Evolutionary conservation across 2,797 vertebrate species (phyloP).

Genomic region (Heliangelus exortis): DNA sequence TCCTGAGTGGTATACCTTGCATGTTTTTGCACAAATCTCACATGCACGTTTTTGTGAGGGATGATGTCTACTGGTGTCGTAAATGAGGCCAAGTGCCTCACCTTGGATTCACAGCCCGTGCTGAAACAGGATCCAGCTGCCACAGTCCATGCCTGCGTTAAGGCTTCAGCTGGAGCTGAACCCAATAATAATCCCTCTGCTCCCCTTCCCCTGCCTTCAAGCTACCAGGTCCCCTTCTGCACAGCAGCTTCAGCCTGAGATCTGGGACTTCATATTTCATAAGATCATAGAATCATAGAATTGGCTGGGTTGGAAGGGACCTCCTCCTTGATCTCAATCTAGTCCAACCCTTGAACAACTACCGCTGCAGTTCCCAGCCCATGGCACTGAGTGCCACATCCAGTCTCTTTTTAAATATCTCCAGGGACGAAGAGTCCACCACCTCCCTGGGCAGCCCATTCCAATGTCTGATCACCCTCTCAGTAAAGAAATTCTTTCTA

Average conservation of each 20-base stretch:
- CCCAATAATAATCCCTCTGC: not conserved
- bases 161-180: not conserved
- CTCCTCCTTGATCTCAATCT: too few relatives aligned
- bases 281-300: too few relatives aligned
- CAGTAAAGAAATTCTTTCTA: too few relatives aligned
- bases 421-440: too few relatives aligned
- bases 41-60: not conserved
- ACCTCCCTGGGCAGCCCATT: too few relatives aligned
- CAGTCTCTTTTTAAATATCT: too few relatives aligned
- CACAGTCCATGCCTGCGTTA: not conserved
- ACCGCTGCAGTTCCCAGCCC: too few relatives aligned
- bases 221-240: not conserved
- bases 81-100: not conserved
- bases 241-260: not conserved
- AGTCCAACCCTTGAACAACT: too few relatives aligned
- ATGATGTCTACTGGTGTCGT: not conserved
- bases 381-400: too few relatives aligned
- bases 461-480: too few relatives aligned
- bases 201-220: not conserved
- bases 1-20: not conserved
- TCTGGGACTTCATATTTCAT: not conserved
- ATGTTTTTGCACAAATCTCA: not conserved
- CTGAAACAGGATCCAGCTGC: not conserved
- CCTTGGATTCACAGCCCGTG: not conserved
- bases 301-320: too few relatives aligned